phyloP scores from a whole-genome alignment of 2,888 invertebrate genomes.

The Apamea epomidion region DNA sequence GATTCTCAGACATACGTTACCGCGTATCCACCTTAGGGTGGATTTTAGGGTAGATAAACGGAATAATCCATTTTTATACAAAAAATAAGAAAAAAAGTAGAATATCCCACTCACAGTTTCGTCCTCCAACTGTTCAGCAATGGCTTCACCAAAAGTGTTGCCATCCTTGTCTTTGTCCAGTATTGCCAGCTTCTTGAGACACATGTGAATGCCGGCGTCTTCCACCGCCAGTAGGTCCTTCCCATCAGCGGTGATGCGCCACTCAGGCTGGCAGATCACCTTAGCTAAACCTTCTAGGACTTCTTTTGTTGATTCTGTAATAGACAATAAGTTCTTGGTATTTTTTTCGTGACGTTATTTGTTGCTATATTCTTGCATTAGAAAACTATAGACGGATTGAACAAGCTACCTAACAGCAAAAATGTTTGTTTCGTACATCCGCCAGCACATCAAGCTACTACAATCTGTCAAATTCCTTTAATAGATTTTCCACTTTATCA shows the following conservation, averaged over 20 bases:
- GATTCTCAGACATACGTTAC: no score
- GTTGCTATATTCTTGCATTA: no score
- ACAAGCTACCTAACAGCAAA: no score
- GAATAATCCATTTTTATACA: not conserved
- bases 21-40: no score
- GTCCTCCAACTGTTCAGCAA: conserved; percentile 88
- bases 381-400: no score
- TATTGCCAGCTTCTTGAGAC: conserved; percentile 93
- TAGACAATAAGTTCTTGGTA: not conserved
- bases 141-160: conserved; percentile 90
- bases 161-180: conserved; percentile 90
- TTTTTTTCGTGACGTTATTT: no score
- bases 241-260: conserved; percentile 89
- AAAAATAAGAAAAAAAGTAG: not conserved
- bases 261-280: conserved; percentile 86
- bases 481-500: no score
- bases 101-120: conserved; percentile 87
- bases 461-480: no score
- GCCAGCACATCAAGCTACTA: no score
- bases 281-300: conserved; percentile 79
- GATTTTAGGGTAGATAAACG: no score
- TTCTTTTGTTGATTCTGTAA: conserved; percentile 82
- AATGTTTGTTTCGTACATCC: not conserved
- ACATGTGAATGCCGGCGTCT: conserved; percentile 94
- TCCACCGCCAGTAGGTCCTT: conserved; percentile 91